phyloP scores from a whole-genome alignment of 2,113 vertebrate genomes.

The Mirza zaza region DNA sequence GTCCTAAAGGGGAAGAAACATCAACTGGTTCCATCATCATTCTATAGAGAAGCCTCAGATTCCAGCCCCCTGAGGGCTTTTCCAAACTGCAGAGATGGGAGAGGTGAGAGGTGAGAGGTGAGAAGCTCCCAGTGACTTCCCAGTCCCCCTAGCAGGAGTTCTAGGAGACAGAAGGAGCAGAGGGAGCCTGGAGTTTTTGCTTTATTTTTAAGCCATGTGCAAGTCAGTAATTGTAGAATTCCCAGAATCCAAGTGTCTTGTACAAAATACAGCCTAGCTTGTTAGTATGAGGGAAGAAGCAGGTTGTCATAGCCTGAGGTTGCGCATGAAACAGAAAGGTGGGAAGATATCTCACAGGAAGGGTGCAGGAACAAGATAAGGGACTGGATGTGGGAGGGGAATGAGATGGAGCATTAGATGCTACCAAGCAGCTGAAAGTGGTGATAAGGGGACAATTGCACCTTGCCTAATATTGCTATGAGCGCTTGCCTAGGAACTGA shows the following conservation, averaged over 20 bases:
- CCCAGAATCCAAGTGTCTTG: neutral
- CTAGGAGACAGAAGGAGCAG: too few relatives aligned
- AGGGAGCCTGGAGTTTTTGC: neutral
- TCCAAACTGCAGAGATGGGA: neutral
- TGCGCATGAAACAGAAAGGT: neutral
- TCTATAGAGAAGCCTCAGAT: neutral
- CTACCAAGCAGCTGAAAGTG: neutral
- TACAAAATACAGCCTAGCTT: neutral
- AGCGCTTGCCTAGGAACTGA: neutral
- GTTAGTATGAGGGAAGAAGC: neutral
- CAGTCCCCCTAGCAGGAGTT: too few relatives aligned
- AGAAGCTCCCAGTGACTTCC: neutral
- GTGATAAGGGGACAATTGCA: fast-evolving
- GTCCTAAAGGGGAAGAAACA: neutral
- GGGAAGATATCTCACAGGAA: neutral
- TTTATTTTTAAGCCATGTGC: neutral
- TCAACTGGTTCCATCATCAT: neutral
- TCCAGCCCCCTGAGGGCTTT: neutral
- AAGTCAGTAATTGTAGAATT: neutral
- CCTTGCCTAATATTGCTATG: fast-evolving
- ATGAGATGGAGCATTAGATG: fast-evolving
- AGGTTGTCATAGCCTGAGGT: neutral
- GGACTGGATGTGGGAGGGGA: neutral
- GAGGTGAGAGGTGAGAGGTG: too few relatives aligned
- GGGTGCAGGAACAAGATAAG: neutral